Evolutionary conservation across 2,113 vertebrate genomes (phyloP).

Genomic region (Tretioscincus oriximinensis): DNA sequence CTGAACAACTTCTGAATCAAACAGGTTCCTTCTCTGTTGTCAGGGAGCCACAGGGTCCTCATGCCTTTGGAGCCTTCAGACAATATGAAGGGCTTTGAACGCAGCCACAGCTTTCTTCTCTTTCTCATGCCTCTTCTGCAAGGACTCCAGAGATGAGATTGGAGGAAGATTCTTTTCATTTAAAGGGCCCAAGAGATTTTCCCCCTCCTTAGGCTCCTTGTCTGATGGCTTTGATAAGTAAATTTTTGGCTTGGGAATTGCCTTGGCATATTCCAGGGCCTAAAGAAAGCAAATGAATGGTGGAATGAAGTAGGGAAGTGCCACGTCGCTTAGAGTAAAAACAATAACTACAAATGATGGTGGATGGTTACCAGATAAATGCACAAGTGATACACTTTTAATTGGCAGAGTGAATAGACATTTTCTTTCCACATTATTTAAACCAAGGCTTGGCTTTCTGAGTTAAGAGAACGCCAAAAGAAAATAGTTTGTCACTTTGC

Average conservation of each 20-base stretch:
- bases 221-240: slow-evolving; percentile 28
- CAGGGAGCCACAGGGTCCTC: background rate
- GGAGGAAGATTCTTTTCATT: slow-evolving; percentile 60
- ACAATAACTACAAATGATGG: background rate
- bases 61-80: slow-evolving; percentile 28
- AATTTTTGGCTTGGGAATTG: slow-evolving; percentile 78
- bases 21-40: background rate
- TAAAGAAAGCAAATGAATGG: slow-evolving; percentile 45
- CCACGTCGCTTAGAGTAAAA: background rate
- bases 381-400: too few relatives aligned
- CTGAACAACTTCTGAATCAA: background rate
- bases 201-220: slow-evolving; percentile 39
- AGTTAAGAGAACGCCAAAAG: too few relatives aligned
- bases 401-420: too few relatives aligned
- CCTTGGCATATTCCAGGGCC: slow-evolving; percentile 91
- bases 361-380: background rate
- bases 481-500: too few relatives aligned
- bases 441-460: too few relatives aligned
- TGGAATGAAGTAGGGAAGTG: background rate
- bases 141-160: slow-evolving; percentile 71
- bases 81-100: slow-evolving; percentile 72
- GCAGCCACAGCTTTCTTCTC: slow-evolving; percentile 83
- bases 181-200: slow-evolving; percentile 11
- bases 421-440: too few relatives aligned
- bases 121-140: slow-evolving; percentile 80